phyloP scores from a whole-genome alignment of 2,888 invertebrate genomes.

The Trissolcus brochymenae region DNA sequence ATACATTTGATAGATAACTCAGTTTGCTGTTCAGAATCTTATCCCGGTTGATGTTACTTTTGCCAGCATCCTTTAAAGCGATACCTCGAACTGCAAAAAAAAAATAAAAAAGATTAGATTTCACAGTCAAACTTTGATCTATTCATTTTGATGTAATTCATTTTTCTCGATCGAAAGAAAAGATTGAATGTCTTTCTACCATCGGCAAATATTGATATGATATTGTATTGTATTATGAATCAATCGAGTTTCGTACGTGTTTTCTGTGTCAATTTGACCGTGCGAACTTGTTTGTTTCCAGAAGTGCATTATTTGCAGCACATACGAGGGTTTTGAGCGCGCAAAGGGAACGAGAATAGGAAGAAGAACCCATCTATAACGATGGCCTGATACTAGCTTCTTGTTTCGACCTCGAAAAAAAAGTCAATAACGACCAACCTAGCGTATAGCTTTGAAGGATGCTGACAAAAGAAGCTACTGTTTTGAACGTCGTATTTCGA shows the following conservation, averaged over 20 bases:
- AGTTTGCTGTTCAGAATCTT: slow-evolving; percentile 39
- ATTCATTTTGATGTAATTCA: neutral
- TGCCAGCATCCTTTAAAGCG: slow-evolving; percentile 13
- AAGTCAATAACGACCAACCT: slow-evolving; percentile 60
- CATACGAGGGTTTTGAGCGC: slow-evolving; percentile 64
- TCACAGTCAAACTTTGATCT: neutral
- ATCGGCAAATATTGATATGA: slow-evolving; percentile 15
- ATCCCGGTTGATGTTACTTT: slow-evolving; percentile 31
- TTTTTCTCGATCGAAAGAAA: neutral
- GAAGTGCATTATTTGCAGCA: slow-evolving; percentile 69
- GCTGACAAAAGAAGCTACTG: slow-evolving; percentile 32
- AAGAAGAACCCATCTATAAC: slow-evolving; percentile 67
- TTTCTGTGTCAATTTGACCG: slow-evolving; percentile 69
- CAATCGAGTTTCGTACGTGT: slow-evolving; percentile 59
- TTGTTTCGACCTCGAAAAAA: slow-evolving; percentile 68
- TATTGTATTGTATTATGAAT: slow-evolving; percentile 45
- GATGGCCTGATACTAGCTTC: slow-evolving; percentile 72
- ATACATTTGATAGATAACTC: slow-evolving; percentile 58
- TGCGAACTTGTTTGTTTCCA: slow-evolving; percentile 70
- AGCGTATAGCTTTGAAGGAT: slow-evolving; percentile 38
- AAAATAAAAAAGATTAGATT: neutral
- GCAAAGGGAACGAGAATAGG: slow-evolving; percentile 50
- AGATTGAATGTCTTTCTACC: neutral
- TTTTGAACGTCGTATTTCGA: slow-evolving; percentile 34
- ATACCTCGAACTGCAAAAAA: slow-evolving; percentile 1